Evolutionary conservation across 2,888 invertebrate genomes (phyloP).

Genomic region (Cyaniris semiargus): DNA sequence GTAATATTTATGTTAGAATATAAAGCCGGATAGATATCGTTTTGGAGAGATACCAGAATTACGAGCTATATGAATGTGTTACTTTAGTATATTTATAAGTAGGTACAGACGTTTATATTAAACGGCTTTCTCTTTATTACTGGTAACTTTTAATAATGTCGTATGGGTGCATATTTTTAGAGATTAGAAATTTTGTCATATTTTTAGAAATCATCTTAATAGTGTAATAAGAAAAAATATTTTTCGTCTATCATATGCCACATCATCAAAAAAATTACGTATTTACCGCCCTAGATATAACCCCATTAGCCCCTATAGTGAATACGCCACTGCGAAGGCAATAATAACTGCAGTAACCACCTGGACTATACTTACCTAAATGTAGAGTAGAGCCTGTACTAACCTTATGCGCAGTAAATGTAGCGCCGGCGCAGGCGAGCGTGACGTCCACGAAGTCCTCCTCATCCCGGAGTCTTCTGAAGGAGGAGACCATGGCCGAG

Average conservation of each 20-base stretch:
- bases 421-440: constrained; percentile 93
- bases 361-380: background rate
- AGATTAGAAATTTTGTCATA: constrained; percentile 5
- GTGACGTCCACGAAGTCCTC: constrained; percentile 97
- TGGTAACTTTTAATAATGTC: constrained; percentile 5
- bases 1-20: constrained; percentile 33
- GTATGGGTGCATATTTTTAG: constrained; percentile 1
- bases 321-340: background rate
- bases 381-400: background rate
- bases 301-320: too few relatives aligned
- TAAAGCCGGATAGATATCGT: constrained; percentile 29
- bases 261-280: too few relatives aligned
- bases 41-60: constrained; percentile 29
- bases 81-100: constrained; percentile 26
- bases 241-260: too few relatives aligned
- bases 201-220: background rate
- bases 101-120: constrained; percentile 12
- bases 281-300: too few relatives aligned
- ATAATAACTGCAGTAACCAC: background rate
- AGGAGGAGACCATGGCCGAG: constrained; percentile 93
- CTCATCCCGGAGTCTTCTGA: constrained; percentile 92
- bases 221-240: background rate
- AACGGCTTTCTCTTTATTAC: constrained; percentile 28
- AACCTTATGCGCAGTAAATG: constrained; percentile 93
- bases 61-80: constrained; percentile 27